A percentile compares a stretch with the other conserved stretches of the same genome.
phyloP scores from a whole-genome alignment of 2,113 vertebrate genomes.

The Tupaia chinensis region DNA sequence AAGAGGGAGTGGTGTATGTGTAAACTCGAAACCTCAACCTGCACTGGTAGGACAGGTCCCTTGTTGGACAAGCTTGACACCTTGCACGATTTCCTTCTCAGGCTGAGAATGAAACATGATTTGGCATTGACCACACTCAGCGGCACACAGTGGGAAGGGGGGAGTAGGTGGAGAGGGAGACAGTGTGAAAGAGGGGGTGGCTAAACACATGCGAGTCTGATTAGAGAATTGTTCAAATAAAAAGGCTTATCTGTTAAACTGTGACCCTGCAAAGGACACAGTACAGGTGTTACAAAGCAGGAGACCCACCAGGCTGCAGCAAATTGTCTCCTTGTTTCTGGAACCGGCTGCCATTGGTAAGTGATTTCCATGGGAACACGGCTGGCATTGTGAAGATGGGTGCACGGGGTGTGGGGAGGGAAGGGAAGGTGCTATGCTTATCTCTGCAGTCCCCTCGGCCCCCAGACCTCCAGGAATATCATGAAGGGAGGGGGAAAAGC shows the following conservation, averaged over 20 bases:
- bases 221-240: constrained; percentile 60
- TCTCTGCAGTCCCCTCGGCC: background rate
- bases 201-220: constrained; percentile 53
- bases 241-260: constrained; percentile 44
- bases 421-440: background rate
- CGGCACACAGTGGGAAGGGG: background rate
- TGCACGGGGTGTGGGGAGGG: background rate
- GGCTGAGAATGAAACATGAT: constrained; percentile 52
- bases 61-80: background rate
- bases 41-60: background rate
- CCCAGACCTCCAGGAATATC: background rate
- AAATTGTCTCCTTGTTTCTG: background rate
- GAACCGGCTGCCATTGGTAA: constrained; percentile 40
- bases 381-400: background rate
- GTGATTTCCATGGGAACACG: constrained; percentile 74
- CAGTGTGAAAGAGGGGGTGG: background rate
- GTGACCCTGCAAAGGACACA: constrained; percentile 51
- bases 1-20: background rate
- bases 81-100: constrained; percentile 38
- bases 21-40: constrained; percentile 34
- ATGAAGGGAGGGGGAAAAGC: background rate
- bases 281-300: constrained; percentile 60
- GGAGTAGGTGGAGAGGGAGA: constrained; percentile 32
- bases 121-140: constrained; percentile 56
- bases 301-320: constrained; percentile 5